These are phyloP conservation scores for Intellagama lesueurii DNA, from an alignment of 2,797 vertebrate species.

Conservation along the genomic window DNA sequence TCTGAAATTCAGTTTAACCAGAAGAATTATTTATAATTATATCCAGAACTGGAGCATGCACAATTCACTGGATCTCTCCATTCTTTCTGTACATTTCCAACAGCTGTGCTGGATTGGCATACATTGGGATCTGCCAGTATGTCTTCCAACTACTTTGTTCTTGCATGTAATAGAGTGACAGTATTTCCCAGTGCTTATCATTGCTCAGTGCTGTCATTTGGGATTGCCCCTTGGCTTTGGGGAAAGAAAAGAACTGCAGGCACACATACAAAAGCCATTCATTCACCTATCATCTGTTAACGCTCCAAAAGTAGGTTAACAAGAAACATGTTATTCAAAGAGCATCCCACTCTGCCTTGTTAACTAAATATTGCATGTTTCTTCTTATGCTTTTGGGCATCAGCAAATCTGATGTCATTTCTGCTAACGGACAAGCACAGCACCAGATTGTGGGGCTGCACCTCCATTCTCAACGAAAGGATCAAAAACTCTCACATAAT, in stretches of 20 bases:
- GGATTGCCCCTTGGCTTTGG: background rate
- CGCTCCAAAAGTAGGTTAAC: conserved; percentile 12
- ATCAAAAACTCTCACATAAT: background rate
- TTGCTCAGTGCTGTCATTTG: background rate
- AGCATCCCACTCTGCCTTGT: background rate
- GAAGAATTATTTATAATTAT: background rate
- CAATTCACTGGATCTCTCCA: background rate
- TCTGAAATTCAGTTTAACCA: conserved; percentile 1
- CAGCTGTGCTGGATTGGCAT: background rate
- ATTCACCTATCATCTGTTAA: background rate
- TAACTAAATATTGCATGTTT: background rate
- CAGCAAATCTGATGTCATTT: conserved; percentile 35
- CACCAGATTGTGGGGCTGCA: background rate
- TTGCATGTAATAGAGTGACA: background rate
- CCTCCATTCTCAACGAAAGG: background rate
- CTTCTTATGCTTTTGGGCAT: conserved; percentile 11
- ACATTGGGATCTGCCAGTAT: background rate
- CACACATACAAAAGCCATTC: background rate
- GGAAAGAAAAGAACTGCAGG: conserved; percentile 14
- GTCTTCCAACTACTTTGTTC: background rate
- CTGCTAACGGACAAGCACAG: background rate
- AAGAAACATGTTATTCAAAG: background rate
- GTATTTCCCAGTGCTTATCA: background rate
- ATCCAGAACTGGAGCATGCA: background rate
- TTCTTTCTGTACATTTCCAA: background rate